Base-by-base conservation (phyloP, 2,113 vertebrate genomes). In the Oryzias javanicus region DNA sequence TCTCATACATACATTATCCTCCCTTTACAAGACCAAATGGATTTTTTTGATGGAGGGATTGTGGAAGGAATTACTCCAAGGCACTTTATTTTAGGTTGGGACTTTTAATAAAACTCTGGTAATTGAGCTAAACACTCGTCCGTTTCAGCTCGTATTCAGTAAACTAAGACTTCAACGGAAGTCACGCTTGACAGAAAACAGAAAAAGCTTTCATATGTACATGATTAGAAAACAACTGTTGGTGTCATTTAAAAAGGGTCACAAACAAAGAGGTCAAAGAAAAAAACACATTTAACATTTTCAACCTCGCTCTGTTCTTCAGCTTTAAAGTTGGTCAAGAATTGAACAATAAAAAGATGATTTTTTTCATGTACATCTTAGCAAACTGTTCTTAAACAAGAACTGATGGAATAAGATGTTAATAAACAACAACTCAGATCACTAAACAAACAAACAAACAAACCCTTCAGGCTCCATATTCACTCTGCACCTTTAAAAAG, bases 1-100 rank as follows among this genome's bases (percentile, higher is more conserved):
- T 92, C 90, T 87, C 76, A 64, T 87, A 89, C 88, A 90, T 90
- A 89, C 83, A 89, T 91, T 91, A 91, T 89, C 86, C 76, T 83
- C 86, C 79, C 83, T 89, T 88, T 82, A 83, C 85, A 85, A 87
- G 83, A 76, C 76, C 69, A 69, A 42, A 55, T 65, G 85, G 66
- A 78, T 80, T 80, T 88, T 85, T 85, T 72, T 55, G 59, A 35
- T 35, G 35, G 35, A 35, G 35, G 35, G 35, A 35, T 35, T 35
- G 35, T 35, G 45, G 48, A 59, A 20, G 61, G 70, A 65, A 78
- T 86, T 68, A 79, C 67, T 69, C 71, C 45, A 61, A 74, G 42
- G 27, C 29, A 68, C 60, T 55, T 68, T 76, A 54, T 72, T 60
- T 70, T 60, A 47, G 55, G 42, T 49, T 46, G 64, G 64, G 62